A percentile compares a stretch with the other conserved stretches of the same genome.
Conservation (phyloP, 2,797 vertebrate genomes). For the Lacerta viridis region DNA sequence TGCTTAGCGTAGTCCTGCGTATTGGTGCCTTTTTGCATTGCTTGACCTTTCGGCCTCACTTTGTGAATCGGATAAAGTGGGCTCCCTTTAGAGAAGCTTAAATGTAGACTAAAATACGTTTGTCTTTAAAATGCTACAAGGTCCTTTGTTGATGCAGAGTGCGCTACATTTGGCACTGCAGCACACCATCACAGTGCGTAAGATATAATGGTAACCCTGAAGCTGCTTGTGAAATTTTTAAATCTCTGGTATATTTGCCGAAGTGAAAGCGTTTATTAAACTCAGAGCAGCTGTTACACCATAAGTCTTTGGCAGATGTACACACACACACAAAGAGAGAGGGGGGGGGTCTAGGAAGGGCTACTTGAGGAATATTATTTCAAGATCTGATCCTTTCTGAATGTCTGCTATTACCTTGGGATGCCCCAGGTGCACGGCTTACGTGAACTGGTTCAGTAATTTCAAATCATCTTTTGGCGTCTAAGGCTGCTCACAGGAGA, state of each 20-base stretch:
- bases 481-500: background rate
- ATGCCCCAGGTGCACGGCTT: background rate
- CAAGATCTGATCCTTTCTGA: background rate
- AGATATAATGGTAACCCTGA: background rate
- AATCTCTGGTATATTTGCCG: background rate
- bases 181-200: accelerated
- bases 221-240: background rate
- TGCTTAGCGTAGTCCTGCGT: background rate
- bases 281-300: too few species aligned
- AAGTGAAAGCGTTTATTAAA: background rate
- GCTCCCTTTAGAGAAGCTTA: background rate
- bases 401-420: background rate
- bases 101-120: background rate
- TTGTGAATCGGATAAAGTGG: background rate
- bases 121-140: background rate
- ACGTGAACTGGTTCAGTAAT: background rate
- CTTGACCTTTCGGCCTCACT: background rate
- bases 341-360: accelerated
- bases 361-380: background rate
- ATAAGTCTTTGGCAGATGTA: too few species aligned
- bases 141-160: background rate
- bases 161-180: slow-evolving; percentile 3
- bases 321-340: too few species aligned
- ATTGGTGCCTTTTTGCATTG: too few species aligned
- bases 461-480: slow-evolving; percentile 23